Percentiles rank a stretch among this genome's conserved stretches.
Evolutionary conservation across 2,797 vertebrate species (phyloP).

Genomic region (Fistularia commersonii): DNA sequence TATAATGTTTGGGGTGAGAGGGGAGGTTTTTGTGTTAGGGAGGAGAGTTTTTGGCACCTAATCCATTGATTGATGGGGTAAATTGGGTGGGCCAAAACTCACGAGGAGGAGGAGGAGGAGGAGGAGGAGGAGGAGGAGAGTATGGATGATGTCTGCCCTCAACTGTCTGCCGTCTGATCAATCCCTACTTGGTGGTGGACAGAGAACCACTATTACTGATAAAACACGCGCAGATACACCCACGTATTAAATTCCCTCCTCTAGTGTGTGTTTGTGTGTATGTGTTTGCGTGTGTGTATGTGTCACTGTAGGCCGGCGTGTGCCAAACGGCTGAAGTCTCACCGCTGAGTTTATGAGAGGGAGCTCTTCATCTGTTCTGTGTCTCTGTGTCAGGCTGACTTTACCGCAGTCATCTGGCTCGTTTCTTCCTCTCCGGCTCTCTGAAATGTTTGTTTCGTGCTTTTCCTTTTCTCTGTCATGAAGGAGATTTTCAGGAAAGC

Average conservation of each 20-base stretch:
- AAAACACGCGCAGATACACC: conserved; percentile 36
- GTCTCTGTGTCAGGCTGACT: conserved; percentile 71
- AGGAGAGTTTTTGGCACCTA: conserved; percentile 58
- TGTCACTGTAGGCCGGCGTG: conserved; percentile 18
- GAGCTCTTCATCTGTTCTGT: conserved; percentile 65
- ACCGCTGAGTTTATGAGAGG: conserved; percentile 57
- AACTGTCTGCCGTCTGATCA: conserved; percentile 50
- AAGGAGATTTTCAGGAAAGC: conserved; percentile 11
- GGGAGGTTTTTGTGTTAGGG: conserved; percentile 44
- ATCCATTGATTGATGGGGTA: conserved; percentile 65
- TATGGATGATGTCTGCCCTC: conserved; percentile 44
- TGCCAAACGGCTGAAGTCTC: conserved; percentile 40
- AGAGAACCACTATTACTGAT: conserved; percentile 39
- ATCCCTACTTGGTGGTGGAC: conserved; percentile 37
- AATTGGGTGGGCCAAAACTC: conserved; percentile 60
- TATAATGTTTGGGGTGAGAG: conserved; percentile 47
- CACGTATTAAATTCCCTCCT: conserved; percentile 34
- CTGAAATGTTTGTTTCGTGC: conserved; percentile 33
- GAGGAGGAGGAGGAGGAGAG: conserved; percentile 49
- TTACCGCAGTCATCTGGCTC: conserved; percentile 68
- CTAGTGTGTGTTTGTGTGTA: conserved; percentile 3
- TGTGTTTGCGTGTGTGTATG: conserved; percentile 13
- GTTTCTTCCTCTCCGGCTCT: conserved; percentile 41
- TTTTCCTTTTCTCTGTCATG: conserved; percentile 18
- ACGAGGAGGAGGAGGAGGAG: conserved; percentile 52